Evolutionary conservation across 2,888 invertebrate genomes (phyloP), one percentile per base, ranked within the genome.

Genomic region (Blastobasis adustella): DNA sequence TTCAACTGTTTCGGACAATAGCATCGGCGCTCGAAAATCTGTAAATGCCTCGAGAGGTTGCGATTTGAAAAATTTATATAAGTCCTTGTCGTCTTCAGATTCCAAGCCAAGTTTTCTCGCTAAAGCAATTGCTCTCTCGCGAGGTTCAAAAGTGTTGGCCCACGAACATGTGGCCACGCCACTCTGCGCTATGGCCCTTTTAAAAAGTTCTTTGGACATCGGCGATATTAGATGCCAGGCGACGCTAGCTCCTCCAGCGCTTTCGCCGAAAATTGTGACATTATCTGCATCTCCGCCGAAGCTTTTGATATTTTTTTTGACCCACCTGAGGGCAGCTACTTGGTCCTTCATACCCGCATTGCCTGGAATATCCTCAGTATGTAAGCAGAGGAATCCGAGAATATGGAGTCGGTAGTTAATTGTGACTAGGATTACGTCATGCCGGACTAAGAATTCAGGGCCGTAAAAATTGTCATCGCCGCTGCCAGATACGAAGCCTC

Each of bases 121-220:
- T 9, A 76, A 53, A 5, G 63, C 59, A 8, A 73, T 47, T 0
- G 73, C 76, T 60, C 71, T 53, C 76, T 90, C 90, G 43, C 86
- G 82, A 0, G 90, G 89, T 37, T 91, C 57, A 10, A 50, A 56
- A 5, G 58, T 73, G 46, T 79, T 74, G 0, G 90, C 85, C 92
- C 92, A 92, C 0, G 88, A 82, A 63, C 87, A 85, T 23, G 90
- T 76, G 6, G 90, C 86, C 0, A 90, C 90, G 0, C 94, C 94
- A 63, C 94, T 94, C 66, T 93, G 92, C 0, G 92, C 86, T 42
- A 94, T 94, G 1, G 89, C 79, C 56, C 66, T 71, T 40, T 68
- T 69, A 45, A 80, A 80, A 1, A 82, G 64, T 0, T 73, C 76
- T 62, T 73, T 74, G 0, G 71, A 68, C 72, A 80, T 72, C 0